phyloP scores from a whole-genome alignment of 1,140 invertebrate genomes.

The Trichomalopsis sarcophagae region DNA sequence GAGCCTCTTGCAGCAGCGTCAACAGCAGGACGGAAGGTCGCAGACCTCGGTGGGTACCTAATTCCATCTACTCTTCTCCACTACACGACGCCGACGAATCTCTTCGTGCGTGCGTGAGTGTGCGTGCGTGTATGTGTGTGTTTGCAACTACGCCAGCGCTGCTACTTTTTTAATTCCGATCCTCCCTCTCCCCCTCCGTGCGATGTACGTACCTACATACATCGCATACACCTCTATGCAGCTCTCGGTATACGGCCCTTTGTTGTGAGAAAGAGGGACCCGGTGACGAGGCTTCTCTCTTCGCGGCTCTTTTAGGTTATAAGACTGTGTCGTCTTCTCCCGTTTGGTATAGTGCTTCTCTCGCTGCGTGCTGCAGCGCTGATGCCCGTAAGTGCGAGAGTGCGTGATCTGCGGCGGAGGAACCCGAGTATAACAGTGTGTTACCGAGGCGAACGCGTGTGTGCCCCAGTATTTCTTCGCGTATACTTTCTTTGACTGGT shows the following conservation, averaged over 20 bases:
- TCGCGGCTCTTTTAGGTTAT: conserved; percentile 12
- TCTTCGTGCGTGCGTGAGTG: background rate
- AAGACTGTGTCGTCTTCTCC: background rate
- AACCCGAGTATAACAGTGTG: background rate
- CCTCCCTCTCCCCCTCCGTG: background rate
- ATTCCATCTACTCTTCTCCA: background rate
- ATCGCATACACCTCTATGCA: background rate
- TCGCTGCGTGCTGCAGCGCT: background rate
- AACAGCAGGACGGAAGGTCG: conserved; percentile 55
- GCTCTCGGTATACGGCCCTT: conserved; percentile 9
- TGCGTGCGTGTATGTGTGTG: background rate
- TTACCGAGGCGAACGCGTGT: conserved; percentile 10
- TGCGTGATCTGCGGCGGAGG: conserved; percentile 4
- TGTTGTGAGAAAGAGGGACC: background rate
- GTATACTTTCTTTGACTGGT: background rate
- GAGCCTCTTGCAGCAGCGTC: conserved; percentile 51
- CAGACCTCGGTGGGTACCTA: conserved; percentile 65
- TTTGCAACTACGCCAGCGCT: background rate
- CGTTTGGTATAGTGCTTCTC: conserved; percentile 24
- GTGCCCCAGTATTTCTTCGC: background rate
- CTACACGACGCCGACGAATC: background rate
- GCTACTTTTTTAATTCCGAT: background rate
- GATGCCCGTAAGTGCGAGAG: background rate
- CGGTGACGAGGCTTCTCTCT: background rate
- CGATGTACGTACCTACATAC: background rate